These are phyloP conservation scores for Athalia cordata DNA, from an alignment of 2,888 invertebrate species.

Conservation along the genomic window DNA sequence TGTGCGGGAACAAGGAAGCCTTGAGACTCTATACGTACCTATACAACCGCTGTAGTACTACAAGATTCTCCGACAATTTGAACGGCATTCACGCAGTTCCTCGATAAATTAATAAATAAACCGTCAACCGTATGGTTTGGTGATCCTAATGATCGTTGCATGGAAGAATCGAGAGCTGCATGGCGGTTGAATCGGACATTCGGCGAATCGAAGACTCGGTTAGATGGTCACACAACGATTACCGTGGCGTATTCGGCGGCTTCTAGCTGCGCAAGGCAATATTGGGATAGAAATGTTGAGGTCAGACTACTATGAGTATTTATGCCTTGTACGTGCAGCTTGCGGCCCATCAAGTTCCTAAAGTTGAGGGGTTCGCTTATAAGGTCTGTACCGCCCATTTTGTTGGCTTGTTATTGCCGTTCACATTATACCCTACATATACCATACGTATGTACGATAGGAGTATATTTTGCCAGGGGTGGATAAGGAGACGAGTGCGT, in stretches of 20 bases:
- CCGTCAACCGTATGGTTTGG: no score
- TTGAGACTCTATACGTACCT: no score
- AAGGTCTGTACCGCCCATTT: conserved; percentile 34
- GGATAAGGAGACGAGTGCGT: conserved; percentile 19
- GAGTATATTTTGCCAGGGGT: conserved; percentile 16
- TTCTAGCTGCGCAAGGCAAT: conserved; percentile 39
- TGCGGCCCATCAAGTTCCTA: conserved; percentile 34
- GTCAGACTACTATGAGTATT: conserved; percentile 45
- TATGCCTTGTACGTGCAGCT: conserved; percentile 47
- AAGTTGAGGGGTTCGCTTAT: conserved; percentile 18
- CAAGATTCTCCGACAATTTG: no score
- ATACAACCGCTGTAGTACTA: no score
- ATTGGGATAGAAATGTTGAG: conserved; percentile 49
- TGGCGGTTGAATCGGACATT: conserved; percentile 23
- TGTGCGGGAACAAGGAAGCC: not conserved
- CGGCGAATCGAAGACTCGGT: conserved; percentile 4
- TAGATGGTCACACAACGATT: conserved; percentile 16
- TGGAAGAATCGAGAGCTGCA: no score
- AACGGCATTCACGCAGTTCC: no score
- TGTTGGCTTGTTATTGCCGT: conserved; percentile 30
- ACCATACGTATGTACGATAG: not conserved
- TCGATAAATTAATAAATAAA: no score
- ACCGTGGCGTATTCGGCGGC: not conserved
- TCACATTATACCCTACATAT: conserved; percentile 20
- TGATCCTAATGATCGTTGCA: no score